Evolutionary conservation across 2,113 vertebrate genomes (phyloP).

Genomic region (Alexandromys fortis): DNA sequence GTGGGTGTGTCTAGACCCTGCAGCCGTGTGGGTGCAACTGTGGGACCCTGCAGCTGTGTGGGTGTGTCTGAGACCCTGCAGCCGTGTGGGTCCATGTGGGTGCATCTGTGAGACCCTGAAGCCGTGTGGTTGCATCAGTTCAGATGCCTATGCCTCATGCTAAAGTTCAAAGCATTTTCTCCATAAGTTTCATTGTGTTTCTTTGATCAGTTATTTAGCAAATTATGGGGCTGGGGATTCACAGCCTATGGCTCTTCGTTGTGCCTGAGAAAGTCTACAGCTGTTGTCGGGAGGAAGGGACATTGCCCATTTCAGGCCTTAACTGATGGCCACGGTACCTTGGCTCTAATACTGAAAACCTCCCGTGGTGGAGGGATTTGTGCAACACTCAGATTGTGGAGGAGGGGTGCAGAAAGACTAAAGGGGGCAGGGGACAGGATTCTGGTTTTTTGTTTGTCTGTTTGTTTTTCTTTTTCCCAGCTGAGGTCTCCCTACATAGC

Average conservation of each 20-base stretch:
- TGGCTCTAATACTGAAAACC: background rate
- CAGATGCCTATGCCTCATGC: background rate
- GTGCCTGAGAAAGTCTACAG: background rate
- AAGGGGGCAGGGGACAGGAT: background rate
- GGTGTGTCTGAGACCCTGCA: background rate
- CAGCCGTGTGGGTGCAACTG: no score
- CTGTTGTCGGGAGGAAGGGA: background rate
- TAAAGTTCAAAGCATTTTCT: background rate
- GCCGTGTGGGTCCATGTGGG: no score
- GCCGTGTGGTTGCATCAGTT: background rate
- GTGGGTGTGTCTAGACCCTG: no score
- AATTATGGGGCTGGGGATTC: background rate
- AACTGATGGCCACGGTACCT: background rate
- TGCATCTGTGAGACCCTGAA: background rate
- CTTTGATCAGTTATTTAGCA: constrained; percentile 34
- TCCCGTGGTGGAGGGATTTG: background rate
- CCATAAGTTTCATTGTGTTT: constrained; percentile 18
- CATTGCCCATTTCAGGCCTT: background rate
- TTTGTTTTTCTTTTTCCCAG: background rate
- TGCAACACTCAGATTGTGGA: background rate
- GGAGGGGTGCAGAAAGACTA: background rate
- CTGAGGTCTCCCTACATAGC: background rate
- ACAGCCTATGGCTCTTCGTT: background rate
- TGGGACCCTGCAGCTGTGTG: no score
- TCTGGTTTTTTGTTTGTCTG: background rate